phyloP scores from a whole-genome alignment of 1,140 invertebrate species.

The Drosophila chauvacae region DNA sequence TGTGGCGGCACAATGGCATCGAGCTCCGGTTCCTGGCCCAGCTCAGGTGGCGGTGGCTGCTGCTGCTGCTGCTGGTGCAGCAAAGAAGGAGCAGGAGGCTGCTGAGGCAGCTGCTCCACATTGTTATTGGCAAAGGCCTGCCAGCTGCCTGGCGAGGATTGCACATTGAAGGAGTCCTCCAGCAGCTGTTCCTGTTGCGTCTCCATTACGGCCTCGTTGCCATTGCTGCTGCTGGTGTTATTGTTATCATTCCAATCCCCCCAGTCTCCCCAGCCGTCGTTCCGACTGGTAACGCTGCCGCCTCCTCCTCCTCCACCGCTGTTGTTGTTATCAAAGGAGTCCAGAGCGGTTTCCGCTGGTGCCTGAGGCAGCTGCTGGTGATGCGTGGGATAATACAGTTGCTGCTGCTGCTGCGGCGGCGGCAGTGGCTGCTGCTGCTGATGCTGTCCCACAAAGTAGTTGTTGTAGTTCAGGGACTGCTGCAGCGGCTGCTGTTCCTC shows the following conservation, averaged over 20 bases:
- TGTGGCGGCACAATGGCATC: slow-evolving; percentile 69
- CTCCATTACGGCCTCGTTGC: slow-evolving; percentile 25
- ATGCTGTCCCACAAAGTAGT: slow-evolving; percentile 49
- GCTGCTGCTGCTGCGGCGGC: slow-evolving; percentile 27
- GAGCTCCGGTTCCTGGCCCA: slow-evolving; percentile 49
- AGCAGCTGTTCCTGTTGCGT: slow-evolving; percentile 39
- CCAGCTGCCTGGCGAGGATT: slow-evolving; percentile 81
- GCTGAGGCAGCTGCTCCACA: slow-evolving; percentile 37
- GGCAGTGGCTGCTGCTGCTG: slow-evolving; percentile 9
- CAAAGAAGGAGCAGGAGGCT: slow-evolving; percentile 3
- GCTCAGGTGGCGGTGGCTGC: slow-evolving; percentile 29
- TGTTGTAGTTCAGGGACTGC: slow-evolving; percentile 46
- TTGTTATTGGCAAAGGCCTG: slow-evolving; percentile 57
- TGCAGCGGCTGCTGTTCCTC: slow-evolving; percentile 37
- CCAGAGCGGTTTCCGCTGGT: slow-evolving; percentile 19
- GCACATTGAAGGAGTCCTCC: slow-evolving; percentile 82
- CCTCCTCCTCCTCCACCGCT: slow-evolving; percentile 19
- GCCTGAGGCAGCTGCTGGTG: slow-evolving; percentile 41
- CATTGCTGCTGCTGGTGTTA: slow-evolving; percentile 31
- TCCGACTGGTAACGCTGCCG: slow-evolving; percentile 17
- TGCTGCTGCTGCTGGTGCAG: slow-evolving; percentile 20
- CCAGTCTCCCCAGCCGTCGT: slow-evolving; percentile 84
- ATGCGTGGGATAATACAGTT: slow-evolving; percentile 25
- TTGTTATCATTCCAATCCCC: slow-evolving; percentile 80
- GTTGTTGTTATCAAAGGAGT: slow-evolving; percentile 67